Evolutionary conservation across 1,140 invertebrate species (phyloP), one percentile per base, ranked within the genome.

Genomic region (Aphelenchoides fujianensis): DNA sequence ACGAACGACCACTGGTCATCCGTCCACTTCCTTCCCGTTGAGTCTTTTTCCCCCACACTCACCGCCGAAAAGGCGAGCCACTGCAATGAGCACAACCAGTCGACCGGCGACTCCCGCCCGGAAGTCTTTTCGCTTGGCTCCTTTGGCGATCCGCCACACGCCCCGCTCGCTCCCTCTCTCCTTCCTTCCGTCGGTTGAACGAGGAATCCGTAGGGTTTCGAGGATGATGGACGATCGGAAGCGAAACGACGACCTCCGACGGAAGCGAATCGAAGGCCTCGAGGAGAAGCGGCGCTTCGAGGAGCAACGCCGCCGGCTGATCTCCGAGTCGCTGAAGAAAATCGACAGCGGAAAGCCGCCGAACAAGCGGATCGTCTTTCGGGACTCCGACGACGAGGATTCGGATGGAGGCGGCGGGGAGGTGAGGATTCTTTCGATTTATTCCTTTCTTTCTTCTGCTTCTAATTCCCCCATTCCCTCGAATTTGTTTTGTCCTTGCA

Each of bases 281-380:
- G n/a, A 19, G 59, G 59, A 61, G 31, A 61, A 61, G 66, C 1
- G 28, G 37, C n/a, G 2, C n/a, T 61, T 61, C 31, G 59, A 61
- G 30, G 59, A 61, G 36, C 27, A 69, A 69, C 61, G 41, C 28
- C 68, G 41, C 30, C 36, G 52, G 34, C 36, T 69, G 2, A 34
- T 69, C 36, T 64, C 53, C n/a, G 53, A 69, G 52, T 35, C 68
- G n/a, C 34, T 69, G 9, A 62, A 64, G 52, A 48, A 48, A 16
- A 23, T 23, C 12, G 41, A 23, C 23, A 27, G 32, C 28, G 63
- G 63, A 3, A 19, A 19, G 3, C 23, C 2, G 27, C 19, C 35
- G 23, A 64, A 34, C 62, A 70, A 70, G 34, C 23, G 41, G 9
- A 70, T 70, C 68, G 69, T 70, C 23, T 70, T 70, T 37, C 35